These are phyloP conservation scores for Enteromius thamalakanensis DNA, from an alignment of 2,797 vertebrate species.

Conservation along the genomic window DNA sequence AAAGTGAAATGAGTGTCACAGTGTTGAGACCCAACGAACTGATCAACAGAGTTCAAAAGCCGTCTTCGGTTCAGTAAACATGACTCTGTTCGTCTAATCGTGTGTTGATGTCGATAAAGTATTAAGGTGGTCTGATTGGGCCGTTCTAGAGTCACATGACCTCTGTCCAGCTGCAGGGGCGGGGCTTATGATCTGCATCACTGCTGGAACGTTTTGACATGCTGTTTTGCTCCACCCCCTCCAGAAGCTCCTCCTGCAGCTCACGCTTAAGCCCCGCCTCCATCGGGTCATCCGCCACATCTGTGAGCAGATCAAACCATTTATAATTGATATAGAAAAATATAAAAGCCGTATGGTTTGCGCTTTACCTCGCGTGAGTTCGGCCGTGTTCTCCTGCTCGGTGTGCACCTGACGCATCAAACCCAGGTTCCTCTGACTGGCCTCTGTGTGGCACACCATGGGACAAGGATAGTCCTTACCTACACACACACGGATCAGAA, in stretches of 20 bases:
- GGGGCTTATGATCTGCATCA: neutral
- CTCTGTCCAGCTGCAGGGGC: constrained; percentile 25
- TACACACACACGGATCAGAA: constrained; percentile 46
- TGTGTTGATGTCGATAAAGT: too few relatives aligned
- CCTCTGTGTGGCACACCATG: constrained; percentile 68
- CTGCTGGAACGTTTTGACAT: neutral
- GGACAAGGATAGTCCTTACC: constrained; percentile 70
- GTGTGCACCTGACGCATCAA: constrained; percentile 64
- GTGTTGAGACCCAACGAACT: neutral
- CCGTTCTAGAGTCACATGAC: constrained; percentile 1
- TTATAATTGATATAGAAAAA: neutral
- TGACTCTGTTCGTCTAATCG: too few relatives aligned
- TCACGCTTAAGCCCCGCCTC: constrained; percentile 58
- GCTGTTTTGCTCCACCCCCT: neutral
- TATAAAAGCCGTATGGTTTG: neutral
- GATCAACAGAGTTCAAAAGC: too few relatives aligned
- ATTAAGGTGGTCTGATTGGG: too few relatives aligned
- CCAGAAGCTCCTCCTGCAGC: neutral
- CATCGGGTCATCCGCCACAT: constrained; percentile 60
- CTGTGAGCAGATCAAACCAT: constrained; percentile 37
- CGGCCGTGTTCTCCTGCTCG: constrained; percentile 64
- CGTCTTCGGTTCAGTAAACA: too few relatives aligned
- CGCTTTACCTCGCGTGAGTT: constrained; percentile 62
- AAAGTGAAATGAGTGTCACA: neutral
- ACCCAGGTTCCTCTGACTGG: constrained; percentile 66